Percentiles rank a stretch among this genome's conserved stretches.
phyloP scores from a whole-genome alignment of 2,888 invertebrate species.

The Atherix ibis region DNA sequence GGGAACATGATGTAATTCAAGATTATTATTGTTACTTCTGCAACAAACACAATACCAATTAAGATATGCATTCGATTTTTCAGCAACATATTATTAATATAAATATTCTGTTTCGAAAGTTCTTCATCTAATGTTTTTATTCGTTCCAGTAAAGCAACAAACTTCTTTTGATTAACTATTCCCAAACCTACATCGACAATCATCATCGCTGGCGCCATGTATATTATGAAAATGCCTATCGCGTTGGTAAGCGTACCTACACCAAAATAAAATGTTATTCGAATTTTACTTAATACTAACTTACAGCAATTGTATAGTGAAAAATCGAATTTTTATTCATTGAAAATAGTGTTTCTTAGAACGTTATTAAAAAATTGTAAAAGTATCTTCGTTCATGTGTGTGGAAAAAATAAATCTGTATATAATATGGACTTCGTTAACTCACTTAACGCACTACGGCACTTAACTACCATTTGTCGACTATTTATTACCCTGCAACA shows the following conservation, averaged over 20 bases:
- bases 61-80: slow-evolving; percentile 20
- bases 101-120: slow-evolving; percentile 22
- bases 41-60: slow-evolving; percentile 18
- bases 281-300: no score
- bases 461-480: no score
- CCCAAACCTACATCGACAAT: slow-evolving; percentile 26
- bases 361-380: background rate
- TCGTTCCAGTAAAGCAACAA: slow-evolving; percentile 25
- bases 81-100: slow-evolving; percentile 19
- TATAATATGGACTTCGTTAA: no score
- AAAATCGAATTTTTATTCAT: background rate
- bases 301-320: background rate
- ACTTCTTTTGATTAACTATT: slow-evolving; percentile 23
- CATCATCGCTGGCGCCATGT: slow-evolving; percentile 30
- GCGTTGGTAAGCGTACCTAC: slow-evolving; percentile 29
- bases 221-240: slow-evolving; percentile 29
- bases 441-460: background rate
- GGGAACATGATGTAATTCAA: slow-evolving; percentile 21
- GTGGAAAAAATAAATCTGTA: background rate
- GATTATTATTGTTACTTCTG: slow-evolving; percentile 21
- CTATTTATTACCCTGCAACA: no score
- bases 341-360: background rate
- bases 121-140: slow-evolving; percentile 26
- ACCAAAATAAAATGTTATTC: slow-evolving; percentile 1
- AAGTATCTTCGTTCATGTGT: background rate